Base-by-base conservation (phyloP, 2,888 invertebrate species). In the Tupiocoris notatus region DNA sequence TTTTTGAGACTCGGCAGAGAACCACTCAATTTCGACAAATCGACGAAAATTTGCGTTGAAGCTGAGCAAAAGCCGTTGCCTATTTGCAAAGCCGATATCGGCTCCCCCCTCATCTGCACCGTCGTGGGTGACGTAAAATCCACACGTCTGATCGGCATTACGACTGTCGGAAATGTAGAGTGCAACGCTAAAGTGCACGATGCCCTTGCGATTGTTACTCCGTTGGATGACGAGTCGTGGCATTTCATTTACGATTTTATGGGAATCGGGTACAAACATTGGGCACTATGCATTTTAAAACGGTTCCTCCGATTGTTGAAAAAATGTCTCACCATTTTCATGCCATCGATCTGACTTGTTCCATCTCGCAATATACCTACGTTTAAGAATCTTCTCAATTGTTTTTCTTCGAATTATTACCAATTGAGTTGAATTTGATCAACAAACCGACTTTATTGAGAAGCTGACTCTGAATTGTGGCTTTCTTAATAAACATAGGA, bases 101-200 rank as follows among this genome's bases (percentile, higher is more conserved):
- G 65, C 12, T 65, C 65, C 12, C 65, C 65, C 1, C 39, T 65
- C 9, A 65, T 65, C 39, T 65, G 65, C 39, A 65, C 25, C 18
- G 54, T 39, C 1, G 54, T 20, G 2, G 39, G 25, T 1, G 20
- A 39, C 16, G 63, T 23, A 24, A 12, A 23, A 25, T 54, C 12
- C 54, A 54, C 12, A 54, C 9, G 18, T 18, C n/a, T 57, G 21
- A 6, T 25, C 23, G 65, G 65, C 0, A 65, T 65, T 12, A 65
- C 65, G 54, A 65, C 65, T 1, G 18, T 39, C 39, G 20, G 39
- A 12, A 2, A 65, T 1, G 25, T 65, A 18, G 12, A 20, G 16
- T 65, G 65, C 39, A 1, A 39, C 20, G 12, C n/a, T n/a, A n/a
- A n/a, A n/a, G n/a, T n/a, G n/a, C 25, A 65, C 1, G 64, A 64